Conservation (phyloP, 2,797 vertebrate genomes). For the Falco concolor region DNA sequence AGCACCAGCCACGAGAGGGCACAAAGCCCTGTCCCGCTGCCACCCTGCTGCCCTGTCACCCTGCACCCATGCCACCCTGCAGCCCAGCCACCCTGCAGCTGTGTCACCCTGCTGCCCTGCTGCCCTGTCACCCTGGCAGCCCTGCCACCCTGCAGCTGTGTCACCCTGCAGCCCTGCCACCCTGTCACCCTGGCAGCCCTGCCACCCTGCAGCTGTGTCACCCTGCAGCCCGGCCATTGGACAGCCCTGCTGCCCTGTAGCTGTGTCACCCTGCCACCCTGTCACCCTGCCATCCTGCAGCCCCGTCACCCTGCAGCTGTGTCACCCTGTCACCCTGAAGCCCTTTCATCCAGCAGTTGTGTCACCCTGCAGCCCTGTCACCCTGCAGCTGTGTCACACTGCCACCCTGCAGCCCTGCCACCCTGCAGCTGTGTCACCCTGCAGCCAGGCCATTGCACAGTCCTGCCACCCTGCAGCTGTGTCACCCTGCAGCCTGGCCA, state of each 20-base stretch:
- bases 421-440: rapidly evolving
- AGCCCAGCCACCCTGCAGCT: rapidly evolving
- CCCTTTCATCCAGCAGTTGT: too few relatives aligned
- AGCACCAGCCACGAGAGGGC: slow-evolving; percentile 46
- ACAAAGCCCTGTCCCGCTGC: neutral
- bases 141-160: too few relatives aligned
- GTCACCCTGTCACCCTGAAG: neutral
- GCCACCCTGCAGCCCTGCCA: rapidly evolving
- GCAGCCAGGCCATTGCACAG: neutral
- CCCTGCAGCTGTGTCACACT: neutral
- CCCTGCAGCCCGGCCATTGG: too few relatives aligned
- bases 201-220: rapidly evolving
- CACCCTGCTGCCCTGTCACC: neutral
- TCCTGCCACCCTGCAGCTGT: rapidly evolving
- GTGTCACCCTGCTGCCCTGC: rapidly evolving
- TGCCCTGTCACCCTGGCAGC: rapidly evolving
- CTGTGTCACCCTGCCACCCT: rapidly evolving
- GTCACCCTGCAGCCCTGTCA: neutral
- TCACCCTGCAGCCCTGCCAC: too few relatives aligned
- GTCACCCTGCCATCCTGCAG: rapidly evolving
- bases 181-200: too few relatives aligned
- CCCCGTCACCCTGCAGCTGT: too few relatives aligned
- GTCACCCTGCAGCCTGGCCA: neutral
- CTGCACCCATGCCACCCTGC: rapidly evolving
- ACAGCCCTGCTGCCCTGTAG: too few relatives aligned